Evolutionary conservation across 2,113 vertebrate species (phyloP).

Genomic region (Podarcis raffonei): DNA sequence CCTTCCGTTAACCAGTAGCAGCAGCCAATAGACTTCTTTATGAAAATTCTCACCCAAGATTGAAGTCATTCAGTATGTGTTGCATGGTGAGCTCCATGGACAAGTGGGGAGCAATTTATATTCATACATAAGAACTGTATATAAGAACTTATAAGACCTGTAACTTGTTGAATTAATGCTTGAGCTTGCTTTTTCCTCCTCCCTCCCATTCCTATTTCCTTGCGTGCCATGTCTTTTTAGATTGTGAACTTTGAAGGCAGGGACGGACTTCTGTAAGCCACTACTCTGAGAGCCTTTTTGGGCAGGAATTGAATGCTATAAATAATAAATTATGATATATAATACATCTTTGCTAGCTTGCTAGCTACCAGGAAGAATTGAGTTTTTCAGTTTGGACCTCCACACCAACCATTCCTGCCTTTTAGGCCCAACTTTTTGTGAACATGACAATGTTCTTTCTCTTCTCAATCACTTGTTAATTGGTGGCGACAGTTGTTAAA

Average conservation of each 20-base stretch:
- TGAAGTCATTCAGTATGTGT: not conserved
- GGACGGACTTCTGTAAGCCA: too few species aligned
- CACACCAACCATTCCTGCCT: not conserved
- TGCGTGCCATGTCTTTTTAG: too few species aligned
- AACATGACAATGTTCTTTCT: not conserved
- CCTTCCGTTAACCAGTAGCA: constrained; percentile 30
- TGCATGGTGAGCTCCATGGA: not conserved
- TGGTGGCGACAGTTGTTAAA: not conserved
- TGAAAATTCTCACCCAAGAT: not conserved
- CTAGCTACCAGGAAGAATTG: not conserved
- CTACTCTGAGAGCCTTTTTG: too few species aligned
- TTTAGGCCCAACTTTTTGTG: not conserved
- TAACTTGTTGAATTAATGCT: too few species aligned
- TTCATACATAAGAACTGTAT: not conserved
- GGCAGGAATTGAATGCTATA: too few species aligned
- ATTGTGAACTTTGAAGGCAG: too few species aligned
- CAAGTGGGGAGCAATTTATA: too few species aligned
- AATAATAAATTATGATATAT: not conserved
- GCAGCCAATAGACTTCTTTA: constrained; percentile 36
- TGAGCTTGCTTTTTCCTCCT: too few species aligned
- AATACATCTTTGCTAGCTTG: not conserved
- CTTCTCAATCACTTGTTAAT: not conserved
- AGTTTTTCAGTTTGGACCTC: not conserved
- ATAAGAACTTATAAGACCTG: too few species aligned
- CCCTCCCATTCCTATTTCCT: too few species aligned